A percentile compares a stretch with the other conserved stretches of the same genome.
Conservation (phyloP, 2,113 vertebrate genomes). For the Heteronetta atricapilla region DNA sequence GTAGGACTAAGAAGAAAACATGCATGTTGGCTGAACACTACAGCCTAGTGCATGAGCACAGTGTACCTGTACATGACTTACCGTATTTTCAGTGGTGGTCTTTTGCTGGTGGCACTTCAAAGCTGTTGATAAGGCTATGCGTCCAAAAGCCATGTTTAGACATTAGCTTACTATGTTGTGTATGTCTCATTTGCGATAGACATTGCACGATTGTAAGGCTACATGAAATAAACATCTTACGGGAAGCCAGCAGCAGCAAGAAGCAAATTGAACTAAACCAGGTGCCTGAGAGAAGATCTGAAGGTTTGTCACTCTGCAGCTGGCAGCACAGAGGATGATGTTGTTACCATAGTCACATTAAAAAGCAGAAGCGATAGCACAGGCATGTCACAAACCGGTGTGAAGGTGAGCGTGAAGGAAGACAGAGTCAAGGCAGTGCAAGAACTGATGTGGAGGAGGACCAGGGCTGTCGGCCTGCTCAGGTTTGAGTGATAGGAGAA, state of each 20-base stretch:
- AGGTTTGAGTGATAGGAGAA: neutral
- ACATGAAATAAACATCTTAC: neutral
- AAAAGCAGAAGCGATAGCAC: neutral
- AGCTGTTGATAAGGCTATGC: neutral
- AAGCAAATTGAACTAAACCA: neutral
- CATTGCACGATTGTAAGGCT: neutral
- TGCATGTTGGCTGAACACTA: neutral
- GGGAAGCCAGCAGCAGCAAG: neutral
- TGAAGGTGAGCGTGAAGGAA: neutral
- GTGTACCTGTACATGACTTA: neutral
- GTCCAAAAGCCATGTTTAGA: neutral
- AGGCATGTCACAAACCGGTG: neutral
- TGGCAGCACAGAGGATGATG: neutral
- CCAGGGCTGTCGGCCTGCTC: neutral
- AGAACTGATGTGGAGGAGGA: neutral
- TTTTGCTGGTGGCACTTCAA: neutral
- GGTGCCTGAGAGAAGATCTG: neutral
- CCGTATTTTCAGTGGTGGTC: neutral
- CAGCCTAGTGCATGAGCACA: neutral
- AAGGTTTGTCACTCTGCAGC: neutral
- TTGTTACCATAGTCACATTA: neutral
- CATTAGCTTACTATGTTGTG: neutral
- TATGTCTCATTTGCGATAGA: accelerated
- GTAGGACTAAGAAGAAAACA: neutral
- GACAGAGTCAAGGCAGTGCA: neutral